Percentiles rank a stretch among this genome's conserved stretches.
Evolutionary conservation across 2,113 vertebrate species (phyloP).

Genomic region (Ophiodon elongatus): DNA sequence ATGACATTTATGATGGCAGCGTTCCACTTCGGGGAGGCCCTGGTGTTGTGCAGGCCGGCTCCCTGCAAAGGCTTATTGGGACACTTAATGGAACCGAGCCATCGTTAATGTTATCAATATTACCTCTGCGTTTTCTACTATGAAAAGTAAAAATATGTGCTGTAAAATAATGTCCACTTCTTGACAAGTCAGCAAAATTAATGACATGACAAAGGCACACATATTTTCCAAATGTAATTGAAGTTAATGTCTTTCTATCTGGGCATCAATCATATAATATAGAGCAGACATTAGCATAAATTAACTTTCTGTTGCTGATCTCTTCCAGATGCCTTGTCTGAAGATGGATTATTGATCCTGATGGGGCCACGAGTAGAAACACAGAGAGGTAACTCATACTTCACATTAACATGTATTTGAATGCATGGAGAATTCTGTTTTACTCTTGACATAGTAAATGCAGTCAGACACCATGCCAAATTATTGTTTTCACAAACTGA

Average conservation of each 20-base stretch:
- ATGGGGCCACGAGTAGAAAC: not conserved
- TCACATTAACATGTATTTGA: not conserved
- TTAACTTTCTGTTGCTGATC: not conserved
- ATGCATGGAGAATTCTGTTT: conserved; percentile 83
- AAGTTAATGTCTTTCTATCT: not conserved
- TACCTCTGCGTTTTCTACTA: not conserved
- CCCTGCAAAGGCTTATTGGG: not conserved
- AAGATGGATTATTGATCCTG: not conserved
- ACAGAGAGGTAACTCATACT: conserved; percentile 85
- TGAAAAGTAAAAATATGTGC: not conserved
- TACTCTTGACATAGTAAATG: conserved; percentile 76
- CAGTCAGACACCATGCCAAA: conserved; percentile 86
- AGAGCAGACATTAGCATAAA: no score
- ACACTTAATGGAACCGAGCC: not conserved
- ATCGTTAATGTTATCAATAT: not conserved
- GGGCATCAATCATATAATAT: not conserved
- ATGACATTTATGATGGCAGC: not conserved
- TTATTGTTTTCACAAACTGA: conserved; percentile 63
- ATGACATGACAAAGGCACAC: not conserved
- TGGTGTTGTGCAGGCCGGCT: not conserved
- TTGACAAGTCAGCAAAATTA: not conserved
- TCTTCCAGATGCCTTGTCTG: not conserved
- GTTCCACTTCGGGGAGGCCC: not conserved
- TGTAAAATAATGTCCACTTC: no score
- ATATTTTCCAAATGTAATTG: not conserved